A percentile compares a stretch with the other conserved stretches of the same genome.
Evolutionary conservation across 2,797 vertebrate species (phyloP).

Genomic region (Neomorphus geoffroyi): DNA sequence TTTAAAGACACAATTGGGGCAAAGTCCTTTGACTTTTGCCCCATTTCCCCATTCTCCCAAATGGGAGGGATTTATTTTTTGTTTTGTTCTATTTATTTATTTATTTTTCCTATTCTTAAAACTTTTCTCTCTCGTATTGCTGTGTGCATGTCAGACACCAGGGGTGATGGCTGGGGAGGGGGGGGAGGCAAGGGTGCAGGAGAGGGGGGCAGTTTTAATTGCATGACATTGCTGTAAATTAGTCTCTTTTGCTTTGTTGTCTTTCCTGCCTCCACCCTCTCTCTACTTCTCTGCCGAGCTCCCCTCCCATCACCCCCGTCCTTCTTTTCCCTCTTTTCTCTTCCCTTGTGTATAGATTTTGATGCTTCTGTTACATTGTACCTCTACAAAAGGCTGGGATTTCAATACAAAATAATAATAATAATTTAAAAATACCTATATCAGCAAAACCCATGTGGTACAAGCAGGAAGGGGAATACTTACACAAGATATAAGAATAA

Average conservation of each 20-base stretch:
- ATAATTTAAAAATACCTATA: constrained; percentile 66
- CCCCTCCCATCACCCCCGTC: constrained; percentile 65
- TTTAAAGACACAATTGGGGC: constrained; percentile 74
- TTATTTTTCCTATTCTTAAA: constrained; percentile 81
- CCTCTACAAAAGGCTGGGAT: constrained; percentile 82
- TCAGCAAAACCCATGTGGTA: constrained; percentile 73
- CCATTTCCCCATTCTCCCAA: constrained; percentile 55
- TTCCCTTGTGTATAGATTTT: constrained; percentile 81
- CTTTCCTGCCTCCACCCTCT: constrained; percentile 78
- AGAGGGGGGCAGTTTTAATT: constrained; percentile 83
- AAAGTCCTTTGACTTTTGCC: constrained; percentile 78
- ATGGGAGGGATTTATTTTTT: constrained; percentile 57
- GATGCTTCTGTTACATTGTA: constrained; percentile 87
- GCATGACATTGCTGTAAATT: constrained; percentile 92
- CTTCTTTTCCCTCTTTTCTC: constrained; percentile 73
- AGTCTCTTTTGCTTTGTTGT: constrained; percentile 83
- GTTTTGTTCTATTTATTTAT: constrained; percentile 46
- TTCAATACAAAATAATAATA: constrained; percentile 69
- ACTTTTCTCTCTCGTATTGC: constrained; percentile 86
- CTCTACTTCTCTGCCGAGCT: constrained; percentile 75
- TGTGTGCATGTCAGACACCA: constrained; percentile 85
- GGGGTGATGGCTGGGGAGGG: constrained; percentile 65
- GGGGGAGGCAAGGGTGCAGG: constrained; percentile 62
- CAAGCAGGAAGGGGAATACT: constrained; percentile 77
- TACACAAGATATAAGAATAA: constrained; percentile 88